These are phyloP conservation scores for Ornithorhynchus anatinus DNA, from an alignment of 2,113 vertebrate species.

Conservation along the genomic window DNA sequence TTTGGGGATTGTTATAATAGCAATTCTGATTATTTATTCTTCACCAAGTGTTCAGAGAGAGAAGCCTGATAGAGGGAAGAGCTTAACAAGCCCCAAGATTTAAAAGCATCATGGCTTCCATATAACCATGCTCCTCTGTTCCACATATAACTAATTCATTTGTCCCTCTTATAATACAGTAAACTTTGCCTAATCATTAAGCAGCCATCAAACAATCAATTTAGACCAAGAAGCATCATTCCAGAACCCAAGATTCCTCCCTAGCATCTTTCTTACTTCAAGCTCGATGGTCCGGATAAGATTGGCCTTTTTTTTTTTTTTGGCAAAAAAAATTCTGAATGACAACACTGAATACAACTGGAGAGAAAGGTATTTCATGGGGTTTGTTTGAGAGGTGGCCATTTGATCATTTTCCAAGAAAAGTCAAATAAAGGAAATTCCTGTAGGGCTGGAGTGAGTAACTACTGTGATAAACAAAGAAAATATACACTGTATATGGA, in stretches of 20 bases:
- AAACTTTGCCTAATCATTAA: too few species aligned
- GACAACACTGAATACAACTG: background rate
- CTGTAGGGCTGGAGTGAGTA: background rate
- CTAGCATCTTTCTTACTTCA: background rate
- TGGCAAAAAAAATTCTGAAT: background rate
- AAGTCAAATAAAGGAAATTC: background rate
- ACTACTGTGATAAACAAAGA: constrained; percentile 18
- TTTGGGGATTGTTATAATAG: background rate
- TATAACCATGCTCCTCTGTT: too few species aligned
- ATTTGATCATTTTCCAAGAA: too few species aligned
- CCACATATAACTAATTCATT: too few species aligned
- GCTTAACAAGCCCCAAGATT: background rate
- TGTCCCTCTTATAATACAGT: too few species aligned
- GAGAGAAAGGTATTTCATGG: background rate
- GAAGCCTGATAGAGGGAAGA: background rate
- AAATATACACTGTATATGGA: background rate
- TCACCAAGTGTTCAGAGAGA: background rate
- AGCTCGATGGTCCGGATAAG: background rate
- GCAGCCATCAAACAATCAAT: too few species aligned
- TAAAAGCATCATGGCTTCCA: background rate
- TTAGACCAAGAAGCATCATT: too few species aligned
- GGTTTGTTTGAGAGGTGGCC: too few species aligned
- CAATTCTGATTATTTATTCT: background rate
- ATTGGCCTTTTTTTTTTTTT: rapidly evolving
- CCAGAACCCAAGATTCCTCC: too few species aligned